Evolutionary conservation across 2,113 vertebrate species (phyloP).

Genomic region (Microcebus ravelobensis): DNA sequence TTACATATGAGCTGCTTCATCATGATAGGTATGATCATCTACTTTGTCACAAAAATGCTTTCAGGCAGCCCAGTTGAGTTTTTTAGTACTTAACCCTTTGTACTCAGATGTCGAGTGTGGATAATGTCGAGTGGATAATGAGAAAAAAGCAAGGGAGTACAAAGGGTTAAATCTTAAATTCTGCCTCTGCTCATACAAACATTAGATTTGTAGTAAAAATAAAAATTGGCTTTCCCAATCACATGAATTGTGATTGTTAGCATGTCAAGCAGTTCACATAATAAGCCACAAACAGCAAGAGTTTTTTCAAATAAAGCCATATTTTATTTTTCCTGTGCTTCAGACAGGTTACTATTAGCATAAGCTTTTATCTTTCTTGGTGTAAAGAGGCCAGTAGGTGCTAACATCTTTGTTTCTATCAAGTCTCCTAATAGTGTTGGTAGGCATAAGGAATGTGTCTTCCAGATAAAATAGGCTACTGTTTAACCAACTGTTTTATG

Average conservation of each 20-base stretch:
- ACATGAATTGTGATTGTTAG: background rate
- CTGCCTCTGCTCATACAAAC: background rate
- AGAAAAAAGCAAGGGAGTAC: no score
- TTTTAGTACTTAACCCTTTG: background rate
- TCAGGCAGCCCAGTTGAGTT: background rate
- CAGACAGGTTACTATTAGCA: background rate
- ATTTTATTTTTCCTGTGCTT: background rate
- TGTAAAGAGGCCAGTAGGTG: background rate
- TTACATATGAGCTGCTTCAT: background rate
- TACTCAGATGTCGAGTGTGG: no score
- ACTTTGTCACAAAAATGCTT: background rate
- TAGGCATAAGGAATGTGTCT: background rate
- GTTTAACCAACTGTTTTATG: background rate
- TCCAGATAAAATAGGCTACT: background rate
- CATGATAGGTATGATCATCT: background rate
- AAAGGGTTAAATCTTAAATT: background rate
- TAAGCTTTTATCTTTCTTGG: background rate
- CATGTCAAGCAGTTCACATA: background rate
- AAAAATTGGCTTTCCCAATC: background rate
- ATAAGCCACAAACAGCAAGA: background rate
- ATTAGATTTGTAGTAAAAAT: background rate
- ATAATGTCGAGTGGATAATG: no score
- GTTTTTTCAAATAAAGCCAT: background rate
- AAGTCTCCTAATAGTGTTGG: background rate
- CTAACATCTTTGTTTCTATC: constrained; percentile 6